Evolutionary conservation across 2,797 vertebrate species (phyloP), one percentile per base, ranked within the genome.

Genomic region (Adelosebastes latens): DNA sequence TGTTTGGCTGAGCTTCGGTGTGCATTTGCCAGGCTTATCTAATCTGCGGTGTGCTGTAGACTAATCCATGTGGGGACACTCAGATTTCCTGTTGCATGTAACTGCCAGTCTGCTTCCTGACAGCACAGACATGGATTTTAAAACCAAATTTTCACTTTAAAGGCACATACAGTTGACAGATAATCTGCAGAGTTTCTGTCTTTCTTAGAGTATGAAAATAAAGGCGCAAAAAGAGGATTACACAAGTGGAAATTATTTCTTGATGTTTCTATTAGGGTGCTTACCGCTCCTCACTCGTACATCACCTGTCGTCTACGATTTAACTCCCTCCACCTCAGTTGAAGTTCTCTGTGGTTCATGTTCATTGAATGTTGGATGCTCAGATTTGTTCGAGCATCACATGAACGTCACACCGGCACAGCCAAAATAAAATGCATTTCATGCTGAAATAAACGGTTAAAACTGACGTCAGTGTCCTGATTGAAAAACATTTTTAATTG

Each of bases 11-110:
- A 77, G 80, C 31, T 61, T 86, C 65, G 52, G 75, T 1, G 68
- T 32, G 2, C 49, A 29, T 76, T 62, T 83, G 77, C 53, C 78
- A 75, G 46, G 13, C 64, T 84, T 85, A 89, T 93, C 89, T 92
- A 80, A 89, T 89, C 89, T 76, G 4, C 1, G 0, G 55, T 49
- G 72, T 27, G 2, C 72, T 62, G 63, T 20, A 36, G 46, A 70
- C n/a, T 61, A 31, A 80, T 80, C 80, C 80, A 65, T 13, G 25
- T 16, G 53, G 22, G 13, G 65, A 77, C 72, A 69, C 80, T 80
- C 67, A 46, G 56, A 80, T 68, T 84, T 86, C 60, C 75, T 61
- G 81, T 83, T 76, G 75, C 25, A 72, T 34, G 29, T 36, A 24
- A 53, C 68, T 76, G 46, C 14, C 59, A 68, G 68, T 24, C 32